Percentiles rank a stretch among this genome's conserved stretches.
These are phyloP conservation scores for Drosophila jambulina DNA, from an alignment of 1,140 invertebrate genomes.

Conservation along the genomic window DNA sequence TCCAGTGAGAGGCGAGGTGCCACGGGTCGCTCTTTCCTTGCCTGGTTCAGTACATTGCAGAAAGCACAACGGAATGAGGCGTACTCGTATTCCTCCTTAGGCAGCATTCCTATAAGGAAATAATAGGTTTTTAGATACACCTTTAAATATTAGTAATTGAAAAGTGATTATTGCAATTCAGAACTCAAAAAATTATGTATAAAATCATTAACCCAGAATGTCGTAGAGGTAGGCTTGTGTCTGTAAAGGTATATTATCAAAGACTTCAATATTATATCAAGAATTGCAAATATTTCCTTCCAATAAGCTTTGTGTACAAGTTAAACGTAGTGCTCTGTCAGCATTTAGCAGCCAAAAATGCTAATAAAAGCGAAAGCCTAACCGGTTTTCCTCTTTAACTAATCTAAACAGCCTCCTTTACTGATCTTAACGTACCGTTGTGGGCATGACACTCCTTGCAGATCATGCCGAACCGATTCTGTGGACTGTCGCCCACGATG, in stretches of 20 bases:
- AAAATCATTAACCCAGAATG: neutral
- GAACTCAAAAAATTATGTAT: neutral
- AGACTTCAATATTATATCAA: constrained; percentile 5
- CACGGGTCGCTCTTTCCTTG: constrained; percentile 92
- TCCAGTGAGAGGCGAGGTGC: constrained; percentile 87
- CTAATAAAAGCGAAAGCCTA: constrained; percentile 3
- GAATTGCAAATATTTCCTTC: neutral
- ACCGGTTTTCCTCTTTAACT: constrained; percentile 12
- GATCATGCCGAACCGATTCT: constrained; percentile 97
- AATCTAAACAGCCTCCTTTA: neutral
- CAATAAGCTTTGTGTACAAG: neutral
- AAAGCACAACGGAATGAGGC: constrained; percentile 96
- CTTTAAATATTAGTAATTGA: neutral
- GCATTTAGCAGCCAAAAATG: neutral
- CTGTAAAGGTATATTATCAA: neutral
- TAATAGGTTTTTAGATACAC: neutral
- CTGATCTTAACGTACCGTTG: constrained; percentile 88
- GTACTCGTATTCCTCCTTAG: constrained; percentile 98
- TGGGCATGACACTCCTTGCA: constrained; percentile 95
- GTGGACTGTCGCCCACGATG: constrained; percentile 97
- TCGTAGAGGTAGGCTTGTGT: neutral
- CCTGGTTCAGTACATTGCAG: constrained; percentile 93
- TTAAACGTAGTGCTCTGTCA: neutral
- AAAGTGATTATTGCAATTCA: neutral
- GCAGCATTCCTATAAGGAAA: constrained; percentile 91